These are phyloP conservation scores for Nomada fabriciana DNA, from an alignment of 2,888 invertebrate genomes.

Conservation along the genomic window DNA sequence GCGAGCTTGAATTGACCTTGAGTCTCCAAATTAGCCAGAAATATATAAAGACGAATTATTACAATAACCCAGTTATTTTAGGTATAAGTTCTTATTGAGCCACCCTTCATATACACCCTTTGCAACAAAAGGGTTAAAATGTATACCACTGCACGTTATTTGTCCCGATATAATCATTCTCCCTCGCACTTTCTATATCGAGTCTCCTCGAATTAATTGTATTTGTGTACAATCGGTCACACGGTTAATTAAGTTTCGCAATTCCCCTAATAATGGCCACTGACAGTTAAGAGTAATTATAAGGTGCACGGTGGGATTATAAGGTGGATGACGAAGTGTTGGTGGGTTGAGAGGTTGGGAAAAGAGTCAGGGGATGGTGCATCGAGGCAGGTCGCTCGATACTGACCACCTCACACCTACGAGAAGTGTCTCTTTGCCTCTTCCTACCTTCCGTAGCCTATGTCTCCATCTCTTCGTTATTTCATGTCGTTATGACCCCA, in stretches of 20 bases:
- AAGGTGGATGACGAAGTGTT: slow-evolving; percentile 41
- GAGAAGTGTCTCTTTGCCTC: slow-evolving; percentile 34
- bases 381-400: slow-evolving; percentile 68
- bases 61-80: too few relatives aligned
- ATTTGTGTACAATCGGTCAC: slow-evolving; percentile 30
- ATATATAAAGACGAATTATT: too few relatives aligned
- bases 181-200: neutral
- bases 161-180: neutral
- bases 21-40: too few relatives aligned
- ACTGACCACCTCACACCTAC: slow-evolving; percentile 70
- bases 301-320: slow-evolving; percentile 46
- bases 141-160: neutral
- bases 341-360: slow-evolving; percentile 41
- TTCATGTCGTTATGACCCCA: neutral
- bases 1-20: too few relatives aligned
- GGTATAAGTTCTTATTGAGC: too few relatives aligned
- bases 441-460: slow-evolving; percentile 14
- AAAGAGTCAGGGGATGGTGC: slow-evolving; percentile 59
- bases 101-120: too few relatives aligned
- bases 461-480: slow-evolving; percentile 3
- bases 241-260: slow-evolving; percentile 34
- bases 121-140: too few relatives aligned
- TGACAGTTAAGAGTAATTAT: slow-evolving; percentile 57
- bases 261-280: slow-evolving; percentile 52
- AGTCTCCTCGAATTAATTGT: slow-evolving; percentile 8